Base-by-base conservation (phyloP, 2,888 invertebrate genomes). In the Neria commutata region DNA sequence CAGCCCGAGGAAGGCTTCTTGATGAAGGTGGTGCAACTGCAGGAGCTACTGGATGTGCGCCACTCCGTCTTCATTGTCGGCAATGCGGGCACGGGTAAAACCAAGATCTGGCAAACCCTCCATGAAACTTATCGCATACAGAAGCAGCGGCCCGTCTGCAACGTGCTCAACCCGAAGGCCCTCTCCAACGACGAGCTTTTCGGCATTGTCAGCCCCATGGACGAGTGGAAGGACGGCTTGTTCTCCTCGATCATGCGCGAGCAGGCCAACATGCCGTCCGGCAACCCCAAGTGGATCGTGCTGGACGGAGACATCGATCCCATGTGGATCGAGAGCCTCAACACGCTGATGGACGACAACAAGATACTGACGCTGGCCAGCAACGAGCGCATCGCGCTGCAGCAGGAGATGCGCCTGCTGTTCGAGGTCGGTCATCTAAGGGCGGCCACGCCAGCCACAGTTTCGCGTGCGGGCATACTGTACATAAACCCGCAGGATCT, bases 261-360 rank as follows among this genome's bases (percentile, higher is more conserved):
- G 74, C 91, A 95, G 84, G 92, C 95, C 2, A 95, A 95, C 77
- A 86, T 95, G 86, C 83, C 87, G 0, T 91, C 91, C 0, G 90
- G 91, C 67, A 89, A 90, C 10, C 91, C 93, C 0, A 95, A 95
- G 78, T 98, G 97, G 97, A 94, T 98, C 67, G 91, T 97, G 21
- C 85, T 96, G 50, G 97, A 98, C 78, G 97, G 97, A 6, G 96
- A 97, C 78, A 97, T 97, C 67, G 81, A 81, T 67, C 81, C 81
- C 54, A 79, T 81, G 79, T 98, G 97, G 97, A 97, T 98, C 72
- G 97, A 98, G 83, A 95, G 95, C 21, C 86, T 98, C 23, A 98
- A 98, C 78, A 97, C 97, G 16, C 87, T 97, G 47, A 97, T 98
- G 97, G 97, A 98, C 78, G 97, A 98, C 77, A 98, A 97, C 79